Percentiles rank a stretch among this genome's conserved stretches.
These are phyloP conservation scores for Oncorhynchus kisutch DNA, from an alignment of 2,113 vertebrate genomes.

Conservation along the genomic window DNA sequence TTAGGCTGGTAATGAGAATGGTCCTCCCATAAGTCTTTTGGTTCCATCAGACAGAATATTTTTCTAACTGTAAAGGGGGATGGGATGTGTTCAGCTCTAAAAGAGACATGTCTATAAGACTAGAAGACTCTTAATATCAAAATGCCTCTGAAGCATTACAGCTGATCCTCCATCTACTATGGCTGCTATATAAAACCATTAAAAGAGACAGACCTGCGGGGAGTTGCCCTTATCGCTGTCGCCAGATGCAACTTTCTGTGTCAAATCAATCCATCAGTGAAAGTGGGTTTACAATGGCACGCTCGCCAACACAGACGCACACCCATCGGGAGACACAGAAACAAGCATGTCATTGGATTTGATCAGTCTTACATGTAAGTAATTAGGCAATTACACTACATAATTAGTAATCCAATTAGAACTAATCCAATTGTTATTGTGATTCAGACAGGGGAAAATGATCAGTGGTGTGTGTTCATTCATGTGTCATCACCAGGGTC, in stretches of 20 bases:
- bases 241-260: constrained; percentile 57
- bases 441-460: constrained; percentile 41
- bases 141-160: constrained; percentile 58
- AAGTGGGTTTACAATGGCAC: constrained; percentile 42
- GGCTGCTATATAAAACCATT: constrained; percentile 44
- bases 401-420: constrained; percentile 40
- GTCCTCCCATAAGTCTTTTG: neutral
- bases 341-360: constrained; percentile 44
- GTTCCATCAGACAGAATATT: neutral
- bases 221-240: constrained; percentile 64
- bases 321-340: constrained; percentile 23
- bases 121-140: constrained; percentile 53
- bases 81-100: neutral
- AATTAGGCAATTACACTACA: constrained; percentile 44
- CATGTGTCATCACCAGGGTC: neutral
- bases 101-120: constrained; percentile 30
- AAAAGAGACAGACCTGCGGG: constrained; percentile 53
- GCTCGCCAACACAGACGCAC: constrained; percentile 18
- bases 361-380: constrained; percentile 29
- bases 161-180: constrained; percentile 49
- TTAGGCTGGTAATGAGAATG: neutral
- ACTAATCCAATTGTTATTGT: constrained; percentile 20
- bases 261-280: constrained; percentile 48
- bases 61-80: neutral
- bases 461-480: neutral